These are phyloP conservation scores for Anser brachyrhynchus DNA, from an alignment of 2,113 vertebrate genomes.

Conservation along the genomic window DNA sequence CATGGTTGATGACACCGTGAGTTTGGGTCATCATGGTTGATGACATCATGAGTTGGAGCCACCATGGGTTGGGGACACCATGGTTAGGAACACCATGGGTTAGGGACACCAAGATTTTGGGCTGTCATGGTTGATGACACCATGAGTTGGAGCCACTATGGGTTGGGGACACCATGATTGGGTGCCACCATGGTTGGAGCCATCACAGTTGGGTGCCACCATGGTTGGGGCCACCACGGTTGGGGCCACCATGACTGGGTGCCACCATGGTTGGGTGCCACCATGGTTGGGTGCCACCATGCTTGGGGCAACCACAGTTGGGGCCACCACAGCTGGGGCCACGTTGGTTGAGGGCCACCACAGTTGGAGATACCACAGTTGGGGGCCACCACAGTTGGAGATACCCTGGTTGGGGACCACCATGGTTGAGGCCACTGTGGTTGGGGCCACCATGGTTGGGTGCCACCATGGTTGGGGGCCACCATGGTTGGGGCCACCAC, in stretches of 20 bases:
- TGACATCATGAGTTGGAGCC: no score
- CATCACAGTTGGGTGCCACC: background rate
- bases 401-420: no score
- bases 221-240: background rate
- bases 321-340: background rate
- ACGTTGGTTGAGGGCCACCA: background rate
- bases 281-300: background rate
- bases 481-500: no score
- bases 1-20: no score
- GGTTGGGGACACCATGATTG: no score
- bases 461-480: background rate
- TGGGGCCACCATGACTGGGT: no score
- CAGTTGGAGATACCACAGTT: background rate
- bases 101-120: background rate
- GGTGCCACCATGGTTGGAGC: background rate
- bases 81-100: background rate
- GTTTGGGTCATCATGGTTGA: no score
- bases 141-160: no score
- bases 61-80: background rate
- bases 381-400: no score
- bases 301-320: background rate
- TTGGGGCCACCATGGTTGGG: background rate
- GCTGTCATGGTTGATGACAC: rapidly evolving
- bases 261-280: background rate
- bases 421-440: no score